These are phyloP conservation scores for Drosophila navojoa DNA, from an alignment of 1,140 invertebrate species.

Conservation along the genomic window DNA sequence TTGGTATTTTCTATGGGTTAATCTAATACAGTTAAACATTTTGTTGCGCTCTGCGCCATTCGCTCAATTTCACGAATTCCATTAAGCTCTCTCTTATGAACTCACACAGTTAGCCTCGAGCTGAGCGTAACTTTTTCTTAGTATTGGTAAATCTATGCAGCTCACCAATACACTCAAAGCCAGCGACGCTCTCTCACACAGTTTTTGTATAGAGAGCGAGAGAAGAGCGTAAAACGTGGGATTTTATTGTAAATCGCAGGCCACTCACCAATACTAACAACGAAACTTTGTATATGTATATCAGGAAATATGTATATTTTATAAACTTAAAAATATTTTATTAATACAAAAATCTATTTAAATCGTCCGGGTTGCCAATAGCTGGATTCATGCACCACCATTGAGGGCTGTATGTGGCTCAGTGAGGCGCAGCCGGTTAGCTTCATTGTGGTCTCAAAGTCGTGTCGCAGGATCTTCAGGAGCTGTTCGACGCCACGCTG, in stretches of 20 bases:
- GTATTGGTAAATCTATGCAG: conserved; percentile 17
- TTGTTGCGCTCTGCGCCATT: conserved; percentile 23
- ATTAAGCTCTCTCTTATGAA: conserved; percentile 13
- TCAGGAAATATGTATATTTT: too few relatives aligned
- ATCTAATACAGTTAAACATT: conserved; percentile 43
- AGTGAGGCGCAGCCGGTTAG: conserved; percentile 89
- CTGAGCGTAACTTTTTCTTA: background rate
- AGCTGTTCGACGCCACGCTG: conserved; percentile 91
- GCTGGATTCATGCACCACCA: conserved; percentile 88
- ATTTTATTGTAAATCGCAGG: conserved; percentile 16
- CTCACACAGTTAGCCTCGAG: background rate
- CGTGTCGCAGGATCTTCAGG: conserved; percentile 90
- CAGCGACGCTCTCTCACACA: conserved; percentile 37
- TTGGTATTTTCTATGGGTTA: conserved; percentile 10
- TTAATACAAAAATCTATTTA: background rate
- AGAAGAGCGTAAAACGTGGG: conserved; percentile 13
- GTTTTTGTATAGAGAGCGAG: background rate
- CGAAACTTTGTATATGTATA: background rate
- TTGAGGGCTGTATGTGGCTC: conserved; percentile 86
- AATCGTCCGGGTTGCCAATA: conserved; percentile 8
- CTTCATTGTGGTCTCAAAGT: conserved; percentile 91
- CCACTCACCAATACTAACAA: conserved; percentile 41
- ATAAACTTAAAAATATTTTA: too few relatives aligned
- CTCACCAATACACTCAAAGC: conserved; percentile 35
- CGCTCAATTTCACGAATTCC: conserved; percentile 8